Evolutionary conservation across 2,797 vertebrate genomes (phyloP).

Genomic region (Sylvilagus floridanus): DNA sequence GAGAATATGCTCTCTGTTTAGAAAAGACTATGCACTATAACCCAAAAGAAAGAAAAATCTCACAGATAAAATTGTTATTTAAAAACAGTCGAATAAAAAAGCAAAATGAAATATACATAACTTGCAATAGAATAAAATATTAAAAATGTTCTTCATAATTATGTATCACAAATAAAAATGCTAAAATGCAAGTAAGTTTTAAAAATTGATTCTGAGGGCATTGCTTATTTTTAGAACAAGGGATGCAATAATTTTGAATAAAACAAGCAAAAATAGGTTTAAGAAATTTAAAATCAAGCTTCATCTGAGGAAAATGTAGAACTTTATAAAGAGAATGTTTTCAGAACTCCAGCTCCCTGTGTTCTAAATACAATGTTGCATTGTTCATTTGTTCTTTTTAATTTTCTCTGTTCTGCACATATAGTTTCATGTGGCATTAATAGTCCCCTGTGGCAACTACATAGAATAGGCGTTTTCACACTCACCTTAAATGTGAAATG

Average conservation of each 20-base stretch:
- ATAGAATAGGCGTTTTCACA: background rate
- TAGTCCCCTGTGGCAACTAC: background rate
- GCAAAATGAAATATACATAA: background rate
- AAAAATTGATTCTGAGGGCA: background rate
- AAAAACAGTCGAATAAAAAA: background rate
- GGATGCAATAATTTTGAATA: background rate
- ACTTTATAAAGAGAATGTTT: background rate
- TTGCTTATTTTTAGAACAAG: background rate
- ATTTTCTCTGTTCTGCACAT: background rate
- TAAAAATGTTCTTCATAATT: background rate
- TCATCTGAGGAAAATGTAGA: background rate
- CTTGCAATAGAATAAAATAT: background rate
- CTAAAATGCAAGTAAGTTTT: background rate
- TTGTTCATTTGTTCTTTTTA: background rate
- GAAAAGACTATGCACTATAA: background rate
- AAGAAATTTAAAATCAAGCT: background rate
- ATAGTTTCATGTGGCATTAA: background rate
- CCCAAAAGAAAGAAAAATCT: background rate
- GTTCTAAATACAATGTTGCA: background rate
- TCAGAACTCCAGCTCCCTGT: background rate
- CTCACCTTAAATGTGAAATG: background rate
- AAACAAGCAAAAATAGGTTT: background rate
- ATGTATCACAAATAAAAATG: background rate
- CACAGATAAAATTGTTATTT: background rate
- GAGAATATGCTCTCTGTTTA: background rate